These are phyloP conservation scores for Polyommatus icarus DNA, from an alignment of 2,888 invertebrate genomes.

Conservation along the genomic window DNA sequence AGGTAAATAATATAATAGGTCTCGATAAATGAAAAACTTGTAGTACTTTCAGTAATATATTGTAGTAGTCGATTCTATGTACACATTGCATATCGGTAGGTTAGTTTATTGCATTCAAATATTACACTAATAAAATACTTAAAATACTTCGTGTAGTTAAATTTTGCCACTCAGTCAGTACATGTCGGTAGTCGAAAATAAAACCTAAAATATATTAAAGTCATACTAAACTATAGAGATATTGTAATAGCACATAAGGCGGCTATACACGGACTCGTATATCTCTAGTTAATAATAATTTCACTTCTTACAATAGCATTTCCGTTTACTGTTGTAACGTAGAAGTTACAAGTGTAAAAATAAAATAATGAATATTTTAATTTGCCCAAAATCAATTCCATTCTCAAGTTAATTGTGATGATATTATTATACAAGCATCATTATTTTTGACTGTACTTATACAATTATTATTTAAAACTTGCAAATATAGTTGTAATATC, in stretches of 20 bases:
- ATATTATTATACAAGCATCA: background rate
- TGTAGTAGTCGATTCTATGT: slow-evolving; percentile 39
- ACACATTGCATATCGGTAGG: slow-evolving; percentile 28
- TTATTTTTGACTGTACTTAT: background rate
- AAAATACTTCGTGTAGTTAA: background rate
- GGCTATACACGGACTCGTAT: background rate
- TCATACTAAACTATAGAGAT: background rate
- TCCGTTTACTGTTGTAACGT: background rate
- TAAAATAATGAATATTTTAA: background rate
- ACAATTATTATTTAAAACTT: background rate
- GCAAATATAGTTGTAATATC: background rate
- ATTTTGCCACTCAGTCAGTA: background rate
- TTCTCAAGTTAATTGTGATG: background rate
- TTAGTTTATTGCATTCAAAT: slow-evolving; percentile 23
- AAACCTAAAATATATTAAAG: background rate
- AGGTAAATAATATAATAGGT: background rate
- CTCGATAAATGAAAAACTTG: slow-evolving; percentile 32
- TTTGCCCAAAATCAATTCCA: background rate
- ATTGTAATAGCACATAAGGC: background rate
- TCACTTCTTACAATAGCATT: background rate
- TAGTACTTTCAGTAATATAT: slow-evolving; percentile 55
- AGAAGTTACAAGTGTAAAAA: background rate
- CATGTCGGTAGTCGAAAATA: background rate
- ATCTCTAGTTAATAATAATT: background rate
- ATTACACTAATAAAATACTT: slow-evolving; percentile 4